Conservation (phyloP, 2,888 invertebrate genomes). For the Ferdinandea cuprea region DNA sequence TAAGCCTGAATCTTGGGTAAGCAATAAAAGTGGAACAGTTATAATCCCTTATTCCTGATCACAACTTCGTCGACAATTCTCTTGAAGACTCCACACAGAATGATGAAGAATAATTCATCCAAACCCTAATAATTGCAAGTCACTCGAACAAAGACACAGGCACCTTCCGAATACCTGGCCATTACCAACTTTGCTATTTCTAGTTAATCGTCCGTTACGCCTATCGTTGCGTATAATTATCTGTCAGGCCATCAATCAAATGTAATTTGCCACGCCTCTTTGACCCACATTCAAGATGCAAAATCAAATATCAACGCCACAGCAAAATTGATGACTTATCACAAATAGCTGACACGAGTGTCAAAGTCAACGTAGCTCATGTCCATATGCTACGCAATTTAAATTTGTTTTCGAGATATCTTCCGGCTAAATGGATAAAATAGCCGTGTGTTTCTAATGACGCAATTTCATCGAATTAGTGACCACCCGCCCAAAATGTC, state of each 20-base stretch:
- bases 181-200: no score
- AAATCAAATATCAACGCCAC: conserved; percentile 20
- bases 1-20: no score
- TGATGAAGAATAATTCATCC: no score
- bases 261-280: conserved; percentile 39
- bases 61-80: no score
- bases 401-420: conserved; percentile 59
- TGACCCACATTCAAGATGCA: conserved; percentile 59
- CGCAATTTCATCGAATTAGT: conserved; percentile 63
- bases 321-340: conserved; percentile 58
- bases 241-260: conserved; percentile 57
- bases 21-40: no score
- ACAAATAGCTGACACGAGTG: conserved; percentile 63
- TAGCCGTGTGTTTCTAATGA: conserved; percentile 49
- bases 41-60: no score
- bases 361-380: conserved; percentile 52
- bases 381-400: conserved; percentile 55
- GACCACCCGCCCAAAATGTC: conserved; percentile 44
- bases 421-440: conserved; percentile 40
- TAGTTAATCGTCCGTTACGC: not conserved
- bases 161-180: no score
- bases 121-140: no score
- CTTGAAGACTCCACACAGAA: no score
- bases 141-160: no score
- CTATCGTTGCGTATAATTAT: not conserved